Conservation (phyloP, 2,888 invertebrate species). For the Busseola fusca region DNA sequence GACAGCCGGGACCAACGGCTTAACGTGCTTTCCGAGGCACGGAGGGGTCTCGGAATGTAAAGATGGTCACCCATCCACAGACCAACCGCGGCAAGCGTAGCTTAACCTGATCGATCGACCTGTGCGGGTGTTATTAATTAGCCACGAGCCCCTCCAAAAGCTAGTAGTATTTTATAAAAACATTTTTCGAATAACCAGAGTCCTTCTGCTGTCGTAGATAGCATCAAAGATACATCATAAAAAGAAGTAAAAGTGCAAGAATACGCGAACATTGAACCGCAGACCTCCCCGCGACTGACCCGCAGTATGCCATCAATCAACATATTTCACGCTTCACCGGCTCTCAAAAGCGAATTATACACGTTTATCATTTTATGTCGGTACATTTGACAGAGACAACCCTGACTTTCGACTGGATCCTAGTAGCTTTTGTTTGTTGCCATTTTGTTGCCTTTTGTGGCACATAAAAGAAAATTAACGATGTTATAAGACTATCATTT, state of each 20-base stretch:
- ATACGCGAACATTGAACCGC: conserved; percentile 67
- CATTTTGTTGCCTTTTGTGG: conserved; percentile 48
- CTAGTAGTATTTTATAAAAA: not conserved
- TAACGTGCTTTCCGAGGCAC: no score
- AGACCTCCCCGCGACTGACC: conserved; percentile 61
- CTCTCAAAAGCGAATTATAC: conserved; percentile 56
- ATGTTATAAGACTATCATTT: conserved; percentile 27
- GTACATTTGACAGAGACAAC: conserved; percentile 53
- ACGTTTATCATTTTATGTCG: conserved; percentile 51
- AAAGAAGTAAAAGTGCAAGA: conserved; percentile 51
- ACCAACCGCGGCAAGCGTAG: no score
- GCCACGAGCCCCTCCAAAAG: no score
- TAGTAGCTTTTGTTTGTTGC: conserved; percentile 47
- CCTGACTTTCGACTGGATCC: conserved; percentile 71
- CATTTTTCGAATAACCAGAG: conserved; percentile 17
- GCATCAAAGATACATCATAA: conserved; percentile 35
- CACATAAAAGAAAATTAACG: conserved; percentile 48
- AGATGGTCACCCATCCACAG: no score
- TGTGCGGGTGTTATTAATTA: no score
- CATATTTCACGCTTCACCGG: conserved; percentile 62
- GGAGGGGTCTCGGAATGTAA: no score
- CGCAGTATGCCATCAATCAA: conserved; percentile 66
- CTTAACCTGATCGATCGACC: no score
- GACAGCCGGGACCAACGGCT: no score
- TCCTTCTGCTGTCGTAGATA: conserved; percentile 47